Conservation (phyloP, 2,888 invertebrate species). For the Allygus modestus region DNA sequence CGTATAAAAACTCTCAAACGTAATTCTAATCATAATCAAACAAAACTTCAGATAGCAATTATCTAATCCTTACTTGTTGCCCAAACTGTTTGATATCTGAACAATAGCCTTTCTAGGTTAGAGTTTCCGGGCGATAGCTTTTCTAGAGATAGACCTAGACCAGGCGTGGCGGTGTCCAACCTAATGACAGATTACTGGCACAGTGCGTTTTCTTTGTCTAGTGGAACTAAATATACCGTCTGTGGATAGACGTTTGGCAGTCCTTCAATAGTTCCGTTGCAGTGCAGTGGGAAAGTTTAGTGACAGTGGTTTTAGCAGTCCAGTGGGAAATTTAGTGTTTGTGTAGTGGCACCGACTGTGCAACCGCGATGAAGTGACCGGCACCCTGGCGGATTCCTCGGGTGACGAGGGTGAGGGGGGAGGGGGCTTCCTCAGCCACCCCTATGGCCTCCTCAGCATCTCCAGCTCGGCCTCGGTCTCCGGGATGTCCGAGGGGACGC, state of each 20-base stretch:
- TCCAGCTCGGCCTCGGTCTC: conserved; percentile 65
- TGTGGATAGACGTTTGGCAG: conserved; percentile 21
- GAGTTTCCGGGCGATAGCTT: not conserved
- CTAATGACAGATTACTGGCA: not conserved
- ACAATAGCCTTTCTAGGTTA: conserved; percentile 15
- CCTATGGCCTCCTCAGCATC: conserved; percentile 63
- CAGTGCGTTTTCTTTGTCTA: conserved; percentile 9
- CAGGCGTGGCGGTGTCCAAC: not conserved
- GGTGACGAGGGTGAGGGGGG: conserved; percentile 62
- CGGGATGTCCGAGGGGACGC: conserved; percentile 65
- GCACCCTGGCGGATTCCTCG: conserved; percentile 50
- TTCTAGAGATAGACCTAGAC: conserved; percentile 6
- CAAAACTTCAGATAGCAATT: not conserved
- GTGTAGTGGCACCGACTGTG: not conserved
- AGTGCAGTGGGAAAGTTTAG: conserved; percentile 8
- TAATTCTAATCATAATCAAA: too few species aligned
- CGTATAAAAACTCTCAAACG: too few species aligned
- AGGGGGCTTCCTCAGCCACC: conserved; percentile 58
- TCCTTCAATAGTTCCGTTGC: not conserved
- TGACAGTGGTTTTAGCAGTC: too few species aligned
- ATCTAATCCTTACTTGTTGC: conserved; percentile 27
- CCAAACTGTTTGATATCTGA: conserved; percentile 8
- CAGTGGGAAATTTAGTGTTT: not conserved
- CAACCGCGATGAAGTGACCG: conserved; percentile 28
- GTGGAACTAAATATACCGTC: conserved; percentile 18